These are phyloP conservation scores for Ligdia adustata DNA, from an alignment of 2,888 invertebrate species.

Conservation along the genomic window DNA sequence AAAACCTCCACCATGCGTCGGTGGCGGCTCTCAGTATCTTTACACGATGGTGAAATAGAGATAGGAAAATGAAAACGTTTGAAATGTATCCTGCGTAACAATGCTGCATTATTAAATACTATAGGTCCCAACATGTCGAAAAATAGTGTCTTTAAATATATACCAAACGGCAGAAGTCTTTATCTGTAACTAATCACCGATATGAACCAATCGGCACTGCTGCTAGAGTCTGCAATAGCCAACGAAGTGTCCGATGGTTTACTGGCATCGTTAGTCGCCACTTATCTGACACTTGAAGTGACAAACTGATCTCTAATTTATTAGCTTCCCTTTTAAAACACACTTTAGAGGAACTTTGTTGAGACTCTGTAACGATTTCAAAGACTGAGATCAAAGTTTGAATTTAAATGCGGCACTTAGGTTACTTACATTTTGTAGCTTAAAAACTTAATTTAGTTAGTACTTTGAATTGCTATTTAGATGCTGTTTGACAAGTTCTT, in stretches of 20 bases:
- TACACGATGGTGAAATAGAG: no score
- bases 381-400: conserved; percentile 9
- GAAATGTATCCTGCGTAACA: no score
- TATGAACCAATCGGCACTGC: no score
- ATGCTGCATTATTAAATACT: no score
- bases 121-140: no score
- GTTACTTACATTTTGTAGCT: not conserved
- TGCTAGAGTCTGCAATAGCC: conserved; percentile 18
- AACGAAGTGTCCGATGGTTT: conserved; percentile 27
- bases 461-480: not conserved
- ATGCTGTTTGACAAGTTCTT: no score
- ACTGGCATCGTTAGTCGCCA: conserved; percentile 37
- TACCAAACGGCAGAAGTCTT: no score
- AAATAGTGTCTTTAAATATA: no score
- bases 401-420: conserved; percentile 1
- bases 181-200: not conserved
- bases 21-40: no score
- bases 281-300: conserved; percentile 33
- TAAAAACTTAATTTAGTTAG: not conserved
- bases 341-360: conserved; percentile 8
- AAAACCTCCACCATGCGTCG: no score
- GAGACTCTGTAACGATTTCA: conserved; percentile 5
- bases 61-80: no score
- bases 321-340: conserved; percentile 26
- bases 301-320: conserved; percentile 36